Base-by-base conservation (phyloP, 2,113 vertebrate species). In the Cacatua alba region DNA sequence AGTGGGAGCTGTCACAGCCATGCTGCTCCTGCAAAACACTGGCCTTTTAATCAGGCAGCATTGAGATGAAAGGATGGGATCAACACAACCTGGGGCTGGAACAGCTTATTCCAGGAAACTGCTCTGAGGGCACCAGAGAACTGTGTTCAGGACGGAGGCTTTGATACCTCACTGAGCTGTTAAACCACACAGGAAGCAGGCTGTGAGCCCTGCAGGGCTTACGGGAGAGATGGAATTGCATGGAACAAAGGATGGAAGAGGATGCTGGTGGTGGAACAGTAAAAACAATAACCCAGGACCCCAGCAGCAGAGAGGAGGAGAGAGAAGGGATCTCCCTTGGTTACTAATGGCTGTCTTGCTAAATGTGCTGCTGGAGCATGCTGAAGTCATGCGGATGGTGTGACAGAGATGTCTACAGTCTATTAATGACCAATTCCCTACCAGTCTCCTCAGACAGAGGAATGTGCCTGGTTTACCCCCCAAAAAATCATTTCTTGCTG, bases 311-410 rank as follows among this genome's bases (percentile, higher is more conserved):
- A 5, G 20, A 37, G 28, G 37, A 74, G 46, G 20, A 37, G 55
- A 25, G 20, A 44, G 83, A 53, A 31, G 39, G 3, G 39, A 8
- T 55, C 1, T 59, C 41, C 41, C 72, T 35, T 2, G 0, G 31
- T 2, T 43, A 26, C 59, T 24, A 5, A 33, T 7, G 68, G 24
- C 48, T 87, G 37, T 35, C 39, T 63, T 28, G 79, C 49, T 49
- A 31, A 44, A 29, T 2, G 24, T 44, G 68, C 13, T 62, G 33
- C 84, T 11, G 35, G 11, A 43, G 37, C 23, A 3, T 10, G 35
- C 74, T 9, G 41, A n/a, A 39, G 31, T 33, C 43, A 8, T 2
- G 33, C 79, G 55, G 60, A 29, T 0, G 0, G 13, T 28, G 24
- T 43, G 81, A 77, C 11, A 21, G 81, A 90, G 62, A 31, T 28